Evolutionary conservation across 2,797 vertebrate species (phyloP).

Genomic region (Mycteria americana): DNA sequence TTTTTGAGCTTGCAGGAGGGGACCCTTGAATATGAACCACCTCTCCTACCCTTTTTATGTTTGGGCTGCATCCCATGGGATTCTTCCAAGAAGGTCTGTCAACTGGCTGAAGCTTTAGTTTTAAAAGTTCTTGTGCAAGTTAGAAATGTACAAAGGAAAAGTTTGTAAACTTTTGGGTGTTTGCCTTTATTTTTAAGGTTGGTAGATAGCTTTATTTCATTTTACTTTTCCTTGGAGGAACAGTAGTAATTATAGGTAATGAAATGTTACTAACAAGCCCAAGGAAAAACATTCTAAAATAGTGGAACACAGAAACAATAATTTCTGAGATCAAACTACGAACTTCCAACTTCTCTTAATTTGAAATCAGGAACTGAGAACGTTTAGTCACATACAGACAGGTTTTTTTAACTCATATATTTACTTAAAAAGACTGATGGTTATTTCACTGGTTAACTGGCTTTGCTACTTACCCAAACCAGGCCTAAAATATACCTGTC

Average conservation of each 20-base stretch:
- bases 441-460: neutral
- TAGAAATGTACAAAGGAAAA: neutral
- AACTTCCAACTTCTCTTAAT: neutral
- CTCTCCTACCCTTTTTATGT: neutral
- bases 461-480: neutral
- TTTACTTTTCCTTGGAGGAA: neutral
- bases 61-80: neutral
- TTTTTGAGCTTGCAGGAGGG: neutral
- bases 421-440: neutral
- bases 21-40: neutral
- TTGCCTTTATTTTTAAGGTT: neutral
- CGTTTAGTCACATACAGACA: accelerated
- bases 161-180: neutral
- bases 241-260: neutral
- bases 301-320: neutral
- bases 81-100: neutral
- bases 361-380: neutral
- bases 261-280: neutral
- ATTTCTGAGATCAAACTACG: neutral
- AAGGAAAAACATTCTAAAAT: neutral
- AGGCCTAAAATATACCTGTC: neutral
- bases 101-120: neutral
- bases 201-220: neutral
- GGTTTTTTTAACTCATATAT: neutral
- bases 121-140: neutral